Percentiles rank a stretch among this genome's conserved stretches.
Evolutionary conservation across 2,797 vertebrate genomes (phyloP).

Genomic region (Etheostoma perlongum): DNA sequence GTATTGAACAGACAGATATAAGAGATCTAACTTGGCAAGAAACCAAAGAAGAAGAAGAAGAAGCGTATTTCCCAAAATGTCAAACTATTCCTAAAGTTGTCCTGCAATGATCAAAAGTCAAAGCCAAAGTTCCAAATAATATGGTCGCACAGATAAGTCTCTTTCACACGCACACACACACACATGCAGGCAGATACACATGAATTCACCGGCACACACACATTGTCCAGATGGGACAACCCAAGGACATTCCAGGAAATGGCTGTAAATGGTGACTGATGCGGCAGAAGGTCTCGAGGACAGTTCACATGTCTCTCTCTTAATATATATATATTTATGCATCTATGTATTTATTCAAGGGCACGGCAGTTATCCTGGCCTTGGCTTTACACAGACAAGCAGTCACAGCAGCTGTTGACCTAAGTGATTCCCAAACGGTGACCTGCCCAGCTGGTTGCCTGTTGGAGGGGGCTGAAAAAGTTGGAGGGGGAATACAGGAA

Average conservation of each 20-base stretch:
- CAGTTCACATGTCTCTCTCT: constrained; percentile 48
- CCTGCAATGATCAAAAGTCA: constrained; percentile 14
- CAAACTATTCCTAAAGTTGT: background rate
- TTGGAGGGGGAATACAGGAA: constrained; percentile 25
- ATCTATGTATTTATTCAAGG: constrained; percentile 74
- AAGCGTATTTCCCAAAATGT: background rate
- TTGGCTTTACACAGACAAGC: constrained; percentile 54
- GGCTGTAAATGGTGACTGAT: constrained; percentile 59
- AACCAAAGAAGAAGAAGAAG: background rate
- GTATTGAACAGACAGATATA: background rate
- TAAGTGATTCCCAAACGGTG: constrained; percentile 36
- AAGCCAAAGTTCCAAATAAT: constrained; percentile 13
- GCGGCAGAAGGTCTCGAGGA: constrained; percentile 71
- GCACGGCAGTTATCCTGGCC: constrained; percentile 55
- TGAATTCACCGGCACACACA: constrained; percentile 11
- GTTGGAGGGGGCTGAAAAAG: constrained; percentile 56
- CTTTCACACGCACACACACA: background rate
- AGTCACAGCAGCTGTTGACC: constrained; percentile 61
- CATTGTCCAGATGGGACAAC: constrained; percentile 64
- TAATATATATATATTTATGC: constrained; percentile 53
- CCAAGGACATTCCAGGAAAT: constrained; percentile 66
- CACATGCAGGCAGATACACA: constrained; percentile 21
- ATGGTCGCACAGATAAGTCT: background rate
- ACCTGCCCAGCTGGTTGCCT: constrained; percentile 75
- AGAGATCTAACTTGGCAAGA: no score